These are phyloP conservation scores for Sarcophaga caerulescens DNA, from an alignment of 2,888 invertebrate species.

Conservation along the genomic window DNA sequence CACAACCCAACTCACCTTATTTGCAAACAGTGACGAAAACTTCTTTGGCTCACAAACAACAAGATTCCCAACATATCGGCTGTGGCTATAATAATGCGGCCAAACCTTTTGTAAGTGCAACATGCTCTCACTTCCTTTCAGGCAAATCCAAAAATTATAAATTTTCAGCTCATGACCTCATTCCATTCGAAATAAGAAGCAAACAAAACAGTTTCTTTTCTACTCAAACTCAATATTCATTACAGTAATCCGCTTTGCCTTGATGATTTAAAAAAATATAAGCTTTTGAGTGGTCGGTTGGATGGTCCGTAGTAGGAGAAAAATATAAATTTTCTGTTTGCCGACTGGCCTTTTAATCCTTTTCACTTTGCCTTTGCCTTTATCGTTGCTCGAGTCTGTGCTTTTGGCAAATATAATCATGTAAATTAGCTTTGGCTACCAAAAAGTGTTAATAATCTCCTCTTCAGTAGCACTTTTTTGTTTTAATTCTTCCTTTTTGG, in stretches of 20 bases:
- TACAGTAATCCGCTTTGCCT: constrained; percentile 35
- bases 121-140: constrained; percentile 3
- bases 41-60: constrained; percentile 88
- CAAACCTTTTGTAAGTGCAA: constrained; percentile 86
- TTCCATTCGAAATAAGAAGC: neutral
- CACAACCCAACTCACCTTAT: constrained; percentile 81
- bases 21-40: constrained; percentile 90
- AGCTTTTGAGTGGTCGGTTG: neutral
- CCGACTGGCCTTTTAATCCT: constrained; percentile 39
- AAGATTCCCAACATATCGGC: constrained; percentile 88
- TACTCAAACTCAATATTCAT: constrained; percentile 56
- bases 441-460: constrained; percentile 58
- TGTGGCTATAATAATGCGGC: constrained; percentile 94
- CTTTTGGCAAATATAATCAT: constrained; percentile 52
- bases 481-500: constrained; percentile 10
- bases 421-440: constrained; percentile 53
- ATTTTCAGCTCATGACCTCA: neutral
- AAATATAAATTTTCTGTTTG: neutral
- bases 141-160: neutral
- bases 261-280: neutral
- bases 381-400: neutral
- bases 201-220: constrained; percentile 11
- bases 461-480: neutral
- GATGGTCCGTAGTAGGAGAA: no score
- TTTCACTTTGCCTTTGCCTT: constrained; percentile 27